A percentile compares a stretch with the other conserved stretches of the same genome.
These are phyloP conservation scores for Caenorhabditis zanzibari DNA, from an alignment of 2,888 invertebrate species.

Conservation along the genomic window DNA sequence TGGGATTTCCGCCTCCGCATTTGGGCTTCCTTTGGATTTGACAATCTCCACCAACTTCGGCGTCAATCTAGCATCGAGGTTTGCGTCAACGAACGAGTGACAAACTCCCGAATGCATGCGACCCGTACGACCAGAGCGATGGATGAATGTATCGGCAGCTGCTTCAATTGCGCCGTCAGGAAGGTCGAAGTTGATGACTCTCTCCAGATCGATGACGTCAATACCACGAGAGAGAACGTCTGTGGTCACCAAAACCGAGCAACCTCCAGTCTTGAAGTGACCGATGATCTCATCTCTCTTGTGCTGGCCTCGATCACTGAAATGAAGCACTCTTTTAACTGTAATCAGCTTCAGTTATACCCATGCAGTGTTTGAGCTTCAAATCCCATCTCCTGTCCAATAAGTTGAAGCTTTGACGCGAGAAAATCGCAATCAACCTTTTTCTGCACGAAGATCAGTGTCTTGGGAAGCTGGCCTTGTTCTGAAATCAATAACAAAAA, in stretches of 20 bases:
- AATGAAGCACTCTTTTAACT: neutral
- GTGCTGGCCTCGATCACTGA: conserved; percentile 87
- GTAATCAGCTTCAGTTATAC: conserved; percentile 19
- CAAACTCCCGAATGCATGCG: conserved; percentile 82
- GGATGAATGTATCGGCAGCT: conserved; percentile 82
- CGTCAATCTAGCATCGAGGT: conserved; percentile 38
- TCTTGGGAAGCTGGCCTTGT: conserved; percentile 49
- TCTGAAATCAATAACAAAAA: conserved; percentile 35
- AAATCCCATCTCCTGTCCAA: conserved; percentile 4
- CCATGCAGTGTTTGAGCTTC: conserved; percentile 71
- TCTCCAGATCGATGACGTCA: conserved; percentile 89
- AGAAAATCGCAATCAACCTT: conserved; percentile 69
- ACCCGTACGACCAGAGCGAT: conserved; percentile 86
- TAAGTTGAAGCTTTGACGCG: conserved; percentile 53
- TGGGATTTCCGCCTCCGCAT: neutral
- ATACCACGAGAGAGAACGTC: conserved; percentile 95
- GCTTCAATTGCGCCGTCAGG: conserved; percentile 83
- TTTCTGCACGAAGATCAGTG: conserved; percentile 77
- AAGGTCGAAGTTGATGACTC: conserved; percentile 85
- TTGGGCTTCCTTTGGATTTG: neutral
- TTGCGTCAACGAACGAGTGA: conserved; percentile 67
- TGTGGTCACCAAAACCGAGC: conserved; percentile 93
- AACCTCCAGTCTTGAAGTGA: conserved; percentile 87
- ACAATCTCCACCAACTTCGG: conserved; percentile 66
- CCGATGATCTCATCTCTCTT: conserved; percentile 89